Evolutionary conservation across 1,140 invertebrate genomes (phyloP).

Genomic region (Cotesia glomerata): DNA sequence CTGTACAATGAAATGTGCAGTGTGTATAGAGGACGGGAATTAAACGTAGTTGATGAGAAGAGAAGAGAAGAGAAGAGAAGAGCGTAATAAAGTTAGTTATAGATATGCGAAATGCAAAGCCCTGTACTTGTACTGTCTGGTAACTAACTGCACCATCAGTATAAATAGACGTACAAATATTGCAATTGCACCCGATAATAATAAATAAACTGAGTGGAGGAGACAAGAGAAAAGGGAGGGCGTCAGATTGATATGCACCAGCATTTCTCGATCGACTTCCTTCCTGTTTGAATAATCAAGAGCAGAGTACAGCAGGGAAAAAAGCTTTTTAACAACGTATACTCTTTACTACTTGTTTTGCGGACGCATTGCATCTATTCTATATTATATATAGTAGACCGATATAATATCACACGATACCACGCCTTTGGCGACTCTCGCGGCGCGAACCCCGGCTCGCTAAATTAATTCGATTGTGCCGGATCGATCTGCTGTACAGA

Average conservation of each 20-base stretch:
- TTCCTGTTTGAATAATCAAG: conserved; percentile 49
- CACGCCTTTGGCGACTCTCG: conserved; percentile 4
- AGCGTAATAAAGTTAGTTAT: too few relatives aligned
- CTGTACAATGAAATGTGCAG: conserved; percentile 23
- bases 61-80: not conserved
- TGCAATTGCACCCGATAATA: not conserved
- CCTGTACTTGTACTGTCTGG: too few relatives aligned
- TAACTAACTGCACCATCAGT: too few relatives aligned
- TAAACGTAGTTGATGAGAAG: not conserved
- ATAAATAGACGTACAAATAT: too few relatives aligned
- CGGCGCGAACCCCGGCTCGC: not conserved
- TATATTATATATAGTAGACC: too few relatives aligned
- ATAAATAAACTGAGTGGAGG: conserved; percentile 30
- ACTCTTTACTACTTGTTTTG: not conserved
- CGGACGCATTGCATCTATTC: not conserved
- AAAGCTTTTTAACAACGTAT: not conserved
- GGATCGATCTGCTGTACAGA: not conserved
- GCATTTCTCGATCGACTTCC: conserved; percentile 55
- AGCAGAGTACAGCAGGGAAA: not conserved
- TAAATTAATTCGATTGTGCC: conserved; percentile 15
- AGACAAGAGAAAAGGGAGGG: conserved; percentile 12
- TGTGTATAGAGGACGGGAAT: not conserved
- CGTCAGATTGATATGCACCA: conserved; percentile 53
- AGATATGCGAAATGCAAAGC: too few relatives aligned
- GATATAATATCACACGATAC: not conserved